Conservation (phyloP, 1,140 invertebrate species). For the Magallana angulata region DNA sequence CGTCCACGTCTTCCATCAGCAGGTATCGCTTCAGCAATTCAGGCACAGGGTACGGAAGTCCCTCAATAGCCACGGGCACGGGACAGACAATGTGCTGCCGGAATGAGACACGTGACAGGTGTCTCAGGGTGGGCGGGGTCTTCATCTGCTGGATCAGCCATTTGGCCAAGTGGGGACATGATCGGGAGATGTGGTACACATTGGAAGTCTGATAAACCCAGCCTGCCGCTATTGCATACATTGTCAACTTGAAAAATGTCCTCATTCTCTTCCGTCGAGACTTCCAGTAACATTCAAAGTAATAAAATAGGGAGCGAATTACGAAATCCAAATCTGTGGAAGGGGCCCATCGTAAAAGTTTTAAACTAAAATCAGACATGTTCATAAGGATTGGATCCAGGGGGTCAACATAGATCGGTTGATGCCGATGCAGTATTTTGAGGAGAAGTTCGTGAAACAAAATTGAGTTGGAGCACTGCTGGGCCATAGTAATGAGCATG, state of each 20-base stretch:
- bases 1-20: slow-evolving; percentile 40
- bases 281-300: slow-evolving; percentile 65
- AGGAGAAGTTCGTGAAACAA: slow-evolving; percentile 61
- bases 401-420: slow-evolving; percentile 59
- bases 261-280: slow-evolving; percentile 44
- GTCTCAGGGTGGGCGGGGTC: slow-evolving; percentile 48
- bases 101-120: slow-evolving; percentile 55
- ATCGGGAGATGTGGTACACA: slow-evolving; percentile 33
- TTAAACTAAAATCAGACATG: slow-evolving; percentile 62
- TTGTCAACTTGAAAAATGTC: slow-evolving; percentile 55
- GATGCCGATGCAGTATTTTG: slow-evolving; percentile 63
- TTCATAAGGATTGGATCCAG: slow-evolving; percentile 53
- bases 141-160: slow-evolving; percentile 52
- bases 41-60: slow-evolving; percentile 40
- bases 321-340: slow-evolving; percentile 43
- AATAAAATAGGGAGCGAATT: slow-evolving; percentile 59
- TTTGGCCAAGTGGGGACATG: slow-evolving; percentile 49
- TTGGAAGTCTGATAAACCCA: slow-evolving; percentile 56
- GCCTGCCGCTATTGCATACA: slow-evolving; percentile 60
- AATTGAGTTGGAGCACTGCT: slow-evolving; percentile 50
- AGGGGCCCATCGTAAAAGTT: slow-evolving; percentile 55
- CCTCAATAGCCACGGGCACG: slow-evolving; percentile 42
- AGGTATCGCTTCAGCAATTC: slow-evolving; percentile 45
- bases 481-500: slow-evolving; percentile 52
- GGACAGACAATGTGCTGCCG: slow-evolving; percentile 41